Evolutionary conservation across 2,113 vertebrate genomes (phyloP).

Genomic region (Heterochromis multidens): DNA sequence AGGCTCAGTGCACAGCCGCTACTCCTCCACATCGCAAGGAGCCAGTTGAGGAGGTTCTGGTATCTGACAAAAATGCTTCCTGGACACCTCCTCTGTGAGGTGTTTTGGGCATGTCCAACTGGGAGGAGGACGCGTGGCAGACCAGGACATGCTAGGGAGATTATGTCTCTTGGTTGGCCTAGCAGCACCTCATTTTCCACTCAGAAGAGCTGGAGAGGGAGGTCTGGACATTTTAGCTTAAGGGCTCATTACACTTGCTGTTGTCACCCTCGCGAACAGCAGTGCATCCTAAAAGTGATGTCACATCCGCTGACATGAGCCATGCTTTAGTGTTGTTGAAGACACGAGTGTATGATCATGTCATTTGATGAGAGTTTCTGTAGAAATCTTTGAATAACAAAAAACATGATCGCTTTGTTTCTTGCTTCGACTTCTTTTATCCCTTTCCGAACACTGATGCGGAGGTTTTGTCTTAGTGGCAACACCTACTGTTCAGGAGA

Average conservation of each 20-base stretch:
- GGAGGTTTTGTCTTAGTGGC: neutral
- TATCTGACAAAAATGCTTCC: neutral
- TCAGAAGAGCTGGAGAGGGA: neutral
- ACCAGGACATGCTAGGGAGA: neutral
- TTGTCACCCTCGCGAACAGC: neutral
- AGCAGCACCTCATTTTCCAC: neutral
- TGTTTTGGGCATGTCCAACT: neutral
- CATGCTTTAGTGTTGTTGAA: neutral
- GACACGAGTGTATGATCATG: neutral
- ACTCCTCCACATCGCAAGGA: no score
- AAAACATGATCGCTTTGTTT: neutral
- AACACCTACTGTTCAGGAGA: neutral
- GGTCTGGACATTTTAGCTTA: neutral
- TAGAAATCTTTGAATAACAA: neutral
- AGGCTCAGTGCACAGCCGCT: no score
- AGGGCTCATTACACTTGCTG: neutral
- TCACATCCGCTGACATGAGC: neutral
- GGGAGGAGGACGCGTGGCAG: neutral
- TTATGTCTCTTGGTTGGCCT: neutral
- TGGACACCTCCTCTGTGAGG: neutral
- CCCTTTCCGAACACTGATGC: accelerated
- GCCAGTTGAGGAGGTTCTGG: neutral
- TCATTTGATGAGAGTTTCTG: neutral
- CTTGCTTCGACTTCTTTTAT: neutral
- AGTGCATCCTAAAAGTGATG: neutral